These are phyloP conservation scores for Actinia equina DNA, from an alignment of 64 coral and sea anemone genomes.

Conservation along the genomic window DNA sequence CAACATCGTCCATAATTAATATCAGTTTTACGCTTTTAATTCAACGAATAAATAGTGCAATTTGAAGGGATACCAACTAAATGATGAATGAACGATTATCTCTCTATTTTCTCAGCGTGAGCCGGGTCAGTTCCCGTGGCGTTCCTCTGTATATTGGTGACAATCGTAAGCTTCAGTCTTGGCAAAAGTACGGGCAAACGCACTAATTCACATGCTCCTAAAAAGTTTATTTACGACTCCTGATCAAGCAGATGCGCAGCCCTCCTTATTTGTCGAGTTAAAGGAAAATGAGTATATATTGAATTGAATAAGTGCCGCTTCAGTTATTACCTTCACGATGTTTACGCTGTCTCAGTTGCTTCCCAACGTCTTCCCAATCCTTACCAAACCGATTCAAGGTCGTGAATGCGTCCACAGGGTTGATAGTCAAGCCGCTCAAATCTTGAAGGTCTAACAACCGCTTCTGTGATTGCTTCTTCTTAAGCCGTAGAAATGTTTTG, in stretches of 20 bases:
- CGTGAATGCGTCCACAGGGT: not conserved
- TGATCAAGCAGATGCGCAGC: not conserved
- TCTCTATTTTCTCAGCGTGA: not conserved
- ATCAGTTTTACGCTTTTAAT: no score
- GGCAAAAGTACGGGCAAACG: not conserved
- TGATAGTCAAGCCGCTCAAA: not conserved
- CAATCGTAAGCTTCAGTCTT: not conserved
- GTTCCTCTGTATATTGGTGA: not conserved
- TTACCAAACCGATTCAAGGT: not conserved
- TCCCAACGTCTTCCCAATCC: not conserved
- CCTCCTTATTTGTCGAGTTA: not conserved
- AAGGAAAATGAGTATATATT: not conserved
- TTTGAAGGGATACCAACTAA: no score
- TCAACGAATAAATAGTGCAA: no score
- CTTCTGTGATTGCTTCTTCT: not conserved
- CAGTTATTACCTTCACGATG: not conserved
- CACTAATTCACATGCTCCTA: not conserved
- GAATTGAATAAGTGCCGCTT: not conserved
- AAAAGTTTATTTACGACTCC: not conserved
- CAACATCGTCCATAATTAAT: no score
- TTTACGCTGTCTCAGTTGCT: not conserved
- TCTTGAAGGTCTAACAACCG: not conserved
- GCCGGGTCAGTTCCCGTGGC: not conserved
- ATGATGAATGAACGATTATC: no score
- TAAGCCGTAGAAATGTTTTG: not conserved